Evolutionary conservation across 30 jellyfish, hydroid and myxozoan genomes (phyloP).

Genomic region (Cassiopea andromeda): DNA sequence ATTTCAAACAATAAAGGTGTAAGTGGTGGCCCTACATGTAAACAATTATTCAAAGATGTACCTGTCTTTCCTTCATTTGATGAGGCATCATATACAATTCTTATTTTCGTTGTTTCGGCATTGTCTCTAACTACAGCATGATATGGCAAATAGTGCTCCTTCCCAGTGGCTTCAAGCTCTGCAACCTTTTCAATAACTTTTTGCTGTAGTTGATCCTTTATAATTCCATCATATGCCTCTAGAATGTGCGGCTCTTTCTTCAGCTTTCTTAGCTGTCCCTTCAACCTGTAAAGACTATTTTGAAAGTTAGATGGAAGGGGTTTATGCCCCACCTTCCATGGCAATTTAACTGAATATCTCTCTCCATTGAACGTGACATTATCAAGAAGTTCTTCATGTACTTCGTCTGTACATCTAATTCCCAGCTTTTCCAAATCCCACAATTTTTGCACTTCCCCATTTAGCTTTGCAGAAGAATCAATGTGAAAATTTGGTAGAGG

Average conservation of each 20-base stretch:
- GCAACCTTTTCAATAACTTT: conserved; percentile 9
- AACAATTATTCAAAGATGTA: conserved; percentile 16
- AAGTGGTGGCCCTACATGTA: conserved; percentile 21
- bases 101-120: neutral
- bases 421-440: conserved; percentile 70
- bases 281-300: neutral
- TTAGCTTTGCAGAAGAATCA: conserved; percentile 2
- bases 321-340: conserved; percentile 67
- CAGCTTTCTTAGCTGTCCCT: conserved; percentile 6
- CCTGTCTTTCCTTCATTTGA: conserved; percentile 2
- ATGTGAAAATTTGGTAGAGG: neutral
- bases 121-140: conserved; percentile 17
- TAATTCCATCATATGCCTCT: neutral
- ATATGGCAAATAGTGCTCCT: conserved; percentile 31
- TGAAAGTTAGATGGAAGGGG: conserved; percentile 21
- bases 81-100: neutral
- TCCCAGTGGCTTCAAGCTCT: neutral
- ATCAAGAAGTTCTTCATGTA: conserved; percentile 38
- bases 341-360: conserved; percentile 59
- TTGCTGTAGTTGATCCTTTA: neutral
- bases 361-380: conserved; percentile 37
- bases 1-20: conserved; percentile 24
- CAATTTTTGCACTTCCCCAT: conserved; percentile 8
- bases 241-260: conserved; percentile 5
- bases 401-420: conserved; percentile 49